Conservation (phyloP, 2,888 invertebrate species). For the Andricus curvator region DNA sequence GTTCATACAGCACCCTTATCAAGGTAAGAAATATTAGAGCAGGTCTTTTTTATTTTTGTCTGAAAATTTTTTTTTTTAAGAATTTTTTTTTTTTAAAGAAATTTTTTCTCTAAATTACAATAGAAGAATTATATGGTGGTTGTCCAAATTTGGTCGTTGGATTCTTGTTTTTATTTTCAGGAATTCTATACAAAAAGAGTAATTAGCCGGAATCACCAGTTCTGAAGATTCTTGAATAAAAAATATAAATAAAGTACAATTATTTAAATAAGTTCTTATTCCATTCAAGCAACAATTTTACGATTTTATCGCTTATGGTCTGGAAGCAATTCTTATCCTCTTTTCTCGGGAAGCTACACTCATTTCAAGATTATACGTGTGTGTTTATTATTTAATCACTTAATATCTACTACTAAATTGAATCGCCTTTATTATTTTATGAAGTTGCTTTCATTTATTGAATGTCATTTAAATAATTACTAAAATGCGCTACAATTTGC, state of each 20-base stretch:
- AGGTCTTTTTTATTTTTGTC: no score
- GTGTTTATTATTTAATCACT: conserved; percentile 32
- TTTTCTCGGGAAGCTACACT: neutral
- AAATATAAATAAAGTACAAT: neutral
- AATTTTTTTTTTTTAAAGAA: no score
- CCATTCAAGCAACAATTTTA: neutral
- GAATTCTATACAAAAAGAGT: neutral
- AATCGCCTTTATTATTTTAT: conserved; percentile 27
- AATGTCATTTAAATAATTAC: conserved; percentile 5
- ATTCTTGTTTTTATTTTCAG: no score
- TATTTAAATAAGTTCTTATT: neutral
- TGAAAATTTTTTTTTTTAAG: no score
- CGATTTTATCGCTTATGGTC: conserved; percentile 22
- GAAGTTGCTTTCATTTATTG: conserved; percentile 18
- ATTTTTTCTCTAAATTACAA: no score
- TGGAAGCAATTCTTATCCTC: conserved; percentile 16
- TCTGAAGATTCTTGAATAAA: neutral
- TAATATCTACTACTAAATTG: conserved; percentile 22
- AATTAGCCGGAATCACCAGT: conserved; percentile 1
- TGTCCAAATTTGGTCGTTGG: no score
- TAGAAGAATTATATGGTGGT: no score
- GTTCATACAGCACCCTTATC: no score
- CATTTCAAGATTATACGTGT: neutral
- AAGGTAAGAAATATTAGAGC: no score
- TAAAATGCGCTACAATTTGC: neutral